Evolutionary conservation across 2,888 invertebrate species (phyloP).

Genomic region (Melipona beecheii): DNA sequence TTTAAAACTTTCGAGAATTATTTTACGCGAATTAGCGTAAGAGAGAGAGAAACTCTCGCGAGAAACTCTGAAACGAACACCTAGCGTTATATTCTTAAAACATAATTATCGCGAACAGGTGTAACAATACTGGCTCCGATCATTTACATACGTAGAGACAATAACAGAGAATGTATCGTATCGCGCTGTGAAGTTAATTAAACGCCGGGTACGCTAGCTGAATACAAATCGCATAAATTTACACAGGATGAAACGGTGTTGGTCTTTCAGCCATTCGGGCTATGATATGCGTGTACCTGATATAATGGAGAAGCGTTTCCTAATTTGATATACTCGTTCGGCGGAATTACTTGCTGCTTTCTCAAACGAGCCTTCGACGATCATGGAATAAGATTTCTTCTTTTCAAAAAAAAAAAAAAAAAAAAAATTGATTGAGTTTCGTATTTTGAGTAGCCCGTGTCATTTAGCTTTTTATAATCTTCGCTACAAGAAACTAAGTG

Average conservation of each 20-base stretch:
- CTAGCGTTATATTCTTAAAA: background rate
- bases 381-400: background rate
- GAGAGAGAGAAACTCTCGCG: too few species aligned
- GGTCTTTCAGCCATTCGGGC: conserved; percentile 18
- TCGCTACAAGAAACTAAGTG: background rate
- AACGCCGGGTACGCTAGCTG: conserved; percentile 15
- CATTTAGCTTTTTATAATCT: background rate
- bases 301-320: conserved; percentile 33
- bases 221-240: conserved; percentile 20
- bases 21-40: background rate
- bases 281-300: background rate
- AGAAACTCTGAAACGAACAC: too few species aligned
- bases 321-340: conserved; percentile 28
- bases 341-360: conserved; percentile 10
- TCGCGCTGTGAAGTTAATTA: conserved; percentile 37
- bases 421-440: background rate
- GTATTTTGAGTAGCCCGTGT: background rate
- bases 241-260: conserved; percentile 8
- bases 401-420: too few species aligned
- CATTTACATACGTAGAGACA: conserved; percentile 8
- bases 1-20: background rate
- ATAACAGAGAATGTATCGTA: background rate
- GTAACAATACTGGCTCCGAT: conserved; percentile 10
- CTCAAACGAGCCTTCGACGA: background rate
- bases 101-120: conserved; percentile 18